Evolutionary conservation across 2,888 invertebrate genomes (phyloP).

Genomic region (Drosophila formosana): DNA sequence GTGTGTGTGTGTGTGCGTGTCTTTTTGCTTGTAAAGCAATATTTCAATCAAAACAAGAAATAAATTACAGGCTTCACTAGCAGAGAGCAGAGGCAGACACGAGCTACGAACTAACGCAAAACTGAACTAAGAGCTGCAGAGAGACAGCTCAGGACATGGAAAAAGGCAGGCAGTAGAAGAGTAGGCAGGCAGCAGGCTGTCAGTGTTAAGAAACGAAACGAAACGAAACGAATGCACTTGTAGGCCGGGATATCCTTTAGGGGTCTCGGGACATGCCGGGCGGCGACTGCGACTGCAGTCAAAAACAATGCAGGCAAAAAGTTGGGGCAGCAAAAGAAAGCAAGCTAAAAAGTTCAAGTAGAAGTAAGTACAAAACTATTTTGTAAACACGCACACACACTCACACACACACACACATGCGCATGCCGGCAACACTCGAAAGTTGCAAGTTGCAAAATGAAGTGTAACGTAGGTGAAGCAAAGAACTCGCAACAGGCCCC

Average conservation of each 20-base stretch:
- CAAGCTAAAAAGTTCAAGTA: constrained; percentile 71
- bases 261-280: constrained; percentile 21
- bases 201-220: constrained; percentile 10
- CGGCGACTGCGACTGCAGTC: constrained; percentile 59
- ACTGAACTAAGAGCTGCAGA: constrained; percentile 60
- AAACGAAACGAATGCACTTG: constrained; percentile 6
- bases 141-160: constrained; percentile 14
- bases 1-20: constrained; percentile 60
- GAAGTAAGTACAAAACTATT: constrained; percentile 76
- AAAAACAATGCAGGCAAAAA: constrained; percentile 77
- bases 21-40: constrained; percentile 79
- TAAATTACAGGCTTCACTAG: constrained; percentile 76
- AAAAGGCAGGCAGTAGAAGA: constrained; percentile 2
- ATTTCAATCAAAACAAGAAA: constrained; percentile 82
- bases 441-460: constrained; percentile 68
- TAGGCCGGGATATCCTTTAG: constrained; percentile 22
- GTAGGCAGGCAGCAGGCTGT: background rate
- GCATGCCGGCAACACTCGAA: constrained; percentile 49
- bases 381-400: constrained; percentile 61
- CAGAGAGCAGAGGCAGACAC: constrained; percentile 59
- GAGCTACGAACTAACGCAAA: constrained; percentile 55
- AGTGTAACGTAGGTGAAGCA: constrained; percentile 69
- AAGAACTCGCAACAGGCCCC: constrained; percentile 40
- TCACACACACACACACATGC: constrained; percentile 11
- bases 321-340: constrained; percentile 68